Percentiles rank a stretch among this genome's conserved stretches.
Conservation (phyloP, 2,113 vertebrate genomes). For the Xiphias gladius region DNA sequence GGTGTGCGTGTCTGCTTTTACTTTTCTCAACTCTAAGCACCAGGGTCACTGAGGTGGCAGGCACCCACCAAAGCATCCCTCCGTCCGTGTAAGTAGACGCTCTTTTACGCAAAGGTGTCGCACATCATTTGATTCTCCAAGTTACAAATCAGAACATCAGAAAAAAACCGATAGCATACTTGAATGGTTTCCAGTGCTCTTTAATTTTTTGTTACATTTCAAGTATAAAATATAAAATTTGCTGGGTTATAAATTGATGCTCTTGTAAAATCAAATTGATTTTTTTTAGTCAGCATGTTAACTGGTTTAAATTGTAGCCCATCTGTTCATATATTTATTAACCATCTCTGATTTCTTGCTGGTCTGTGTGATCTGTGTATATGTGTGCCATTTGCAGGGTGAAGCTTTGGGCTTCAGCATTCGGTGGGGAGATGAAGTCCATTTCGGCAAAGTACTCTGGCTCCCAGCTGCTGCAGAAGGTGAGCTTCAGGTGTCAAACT, state of each 20-base stretch:
- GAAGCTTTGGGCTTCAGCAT: slow-evolving; percentile 99
- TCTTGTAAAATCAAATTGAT: neutral
- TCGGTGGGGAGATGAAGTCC: slow-evolving; percentile 99
- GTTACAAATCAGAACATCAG: slow-evolving; percentile 18
- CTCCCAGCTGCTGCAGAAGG: slow-evolving; percentile 99
- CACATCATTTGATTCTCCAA: slow-evolving; percentile 14
- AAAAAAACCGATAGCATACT: neutral
- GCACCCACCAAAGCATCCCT: slow-evolving; percentile 95
- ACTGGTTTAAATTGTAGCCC: neutral
- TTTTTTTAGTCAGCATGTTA: neutral
- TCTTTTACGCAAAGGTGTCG: slow-evolving; percentile 34
- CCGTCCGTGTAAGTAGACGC: slow-evolving; percentile 93
- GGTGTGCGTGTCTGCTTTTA: slow-evolving; percentile 79
- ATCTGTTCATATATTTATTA: neutral
- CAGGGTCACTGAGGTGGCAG: slow-evolving; percentile 85
- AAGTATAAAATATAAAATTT: neutral
- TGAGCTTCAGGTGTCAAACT: slow-evolving; percentile 74
- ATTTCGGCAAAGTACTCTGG: slow-evolving; percentile 99
- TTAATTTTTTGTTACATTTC: neutral
- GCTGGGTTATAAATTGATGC: neutral
- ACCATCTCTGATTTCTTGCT: neutral
- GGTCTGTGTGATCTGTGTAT: neutral
- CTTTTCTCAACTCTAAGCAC: slow-evolving; percentile 87
- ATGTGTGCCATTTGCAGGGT: slow-evolving; percentile 83
- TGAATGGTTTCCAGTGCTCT: neutral